Evolutionary conservation across 2,113 vertebrate species (phyloP).

Genomic region (Plestiodon gilberti): DNA sequence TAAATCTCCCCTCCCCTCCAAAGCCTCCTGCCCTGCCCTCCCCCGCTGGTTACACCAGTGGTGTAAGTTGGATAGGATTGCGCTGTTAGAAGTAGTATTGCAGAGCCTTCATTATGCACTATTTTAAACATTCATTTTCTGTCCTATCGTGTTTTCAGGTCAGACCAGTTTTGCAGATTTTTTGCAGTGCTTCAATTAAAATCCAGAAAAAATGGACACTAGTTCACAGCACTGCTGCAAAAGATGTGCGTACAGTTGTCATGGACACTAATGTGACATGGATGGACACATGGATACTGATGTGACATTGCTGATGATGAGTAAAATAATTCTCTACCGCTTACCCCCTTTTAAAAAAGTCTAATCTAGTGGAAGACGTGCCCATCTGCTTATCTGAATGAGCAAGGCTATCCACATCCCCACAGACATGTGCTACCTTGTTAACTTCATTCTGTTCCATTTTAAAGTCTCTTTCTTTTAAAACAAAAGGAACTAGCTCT

Average conservation of each 20-base stretch:
- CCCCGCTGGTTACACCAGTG: too few relatives aligned
- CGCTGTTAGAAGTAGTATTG: not conserved
- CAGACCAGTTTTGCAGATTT: constrained; percentile 12
- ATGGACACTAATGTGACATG: not conserved
- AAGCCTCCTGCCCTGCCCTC: too few relatives aligned
- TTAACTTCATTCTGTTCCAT: not conserved
- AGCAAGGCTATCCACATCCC: not conserved
- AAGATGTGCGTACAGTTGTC: not conserved
- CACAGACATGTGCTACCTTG: not conserved
- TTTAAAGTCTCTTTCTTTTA: not conserved
- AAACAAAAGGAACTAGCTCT: not conserved
- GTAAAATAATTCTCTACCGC: not conserved
- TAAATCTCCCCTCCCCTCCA: too few relatives aligned
- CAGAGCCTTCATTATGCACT: not conserved
- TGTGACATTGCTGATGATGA: not conserved
- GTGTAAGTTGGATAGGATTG: too few relatives aligned
- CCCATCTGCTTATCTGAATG: not conserved
- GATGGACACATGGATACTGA: too few relatives aligned
- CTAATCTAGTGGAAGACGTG: not conserved
- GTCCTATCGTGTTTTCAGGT: not conserved
- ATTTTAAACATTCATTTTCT: not conserved
- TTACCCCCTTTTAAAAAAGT: not conserved
- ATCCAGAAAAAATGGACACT: not conserved
- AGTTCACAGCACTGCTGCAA: not conserved
- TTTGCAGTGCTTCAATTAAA: not conserved